These are phyloP conservation scores for Battus philenor DNA, from an alignment of 1,140 invertebrate genomes.

Conservation along the genomic window DNA sequence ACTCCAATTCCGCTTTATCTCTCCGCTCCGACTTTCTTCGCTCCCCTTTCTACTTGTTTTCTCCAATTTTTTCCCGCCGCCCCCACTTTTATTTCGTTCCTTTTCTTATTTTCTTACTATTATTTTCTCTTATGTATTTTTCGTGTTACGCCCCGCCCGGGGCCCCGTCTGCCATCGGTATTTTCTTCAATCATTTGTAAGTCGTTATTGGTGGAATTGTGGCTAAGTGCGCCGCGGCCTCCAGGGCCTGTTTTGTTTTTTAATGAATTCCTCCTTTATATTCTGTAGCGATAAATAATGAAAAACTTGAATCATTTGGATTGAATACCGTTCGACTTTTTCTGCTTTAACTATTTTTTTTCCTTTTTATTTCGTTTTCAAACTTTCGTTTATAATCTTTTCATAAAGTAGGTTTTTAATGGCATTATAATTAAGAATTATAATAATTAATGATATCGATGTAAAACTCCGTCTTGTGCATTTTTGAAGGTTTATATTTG, in stretches of 20 bases:
- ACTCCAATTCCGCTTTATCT: conserved; percentile 74
- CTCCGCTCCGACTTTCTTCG: conserved; percentile 57
- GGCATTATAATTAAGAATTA: too few relatives aligned
- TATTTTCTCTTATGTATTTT: conserved; percentile 69
- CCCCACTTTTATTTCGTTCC: conserved; percentile 60
- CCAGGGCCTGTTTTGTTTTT: conserved; percentile 39
- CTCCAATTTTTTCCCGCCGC: conserved; percentile 64
- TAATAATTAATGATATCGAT: too few relatives aligned
- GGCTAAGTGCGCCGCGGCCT: conserved; percentile 43
- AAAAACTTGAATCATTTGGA: conserved; percentile 34
- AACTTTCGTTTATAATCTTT: too few relatives aligned
- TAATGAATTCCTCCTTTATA: conserved; percentile 67
- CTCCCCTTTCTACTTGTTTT: conserved; percentile 73
- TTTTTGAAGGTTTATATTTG: too few relatives aligned
- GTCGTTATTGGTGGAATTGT: conserved; percentile 64
- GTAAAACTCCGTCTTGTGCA: too few relatives aligned
- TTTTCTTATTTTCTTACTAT: conserved; percentile 66
- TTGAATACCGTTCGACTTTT: neutral
- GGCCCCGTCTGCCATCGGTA: conserved; percentile 37
- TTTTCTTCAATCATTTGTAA: conserved; percentile 63
- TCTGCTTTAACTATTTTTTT: too few relatives aligned
- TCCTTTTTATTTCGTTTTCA: too few relatives aligned
- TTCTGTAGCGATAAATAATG: conserved; percentile 50
- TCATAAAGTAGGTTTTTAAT: too few relatives aligned
- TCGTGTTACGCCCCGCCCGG: conserved; percentile 49